These are phyloP conservation scores for Peribatodes rhomboidaria DNA, from an alignment of 2,888 invertebrate species.

Conservation along the genomic window DNA sequence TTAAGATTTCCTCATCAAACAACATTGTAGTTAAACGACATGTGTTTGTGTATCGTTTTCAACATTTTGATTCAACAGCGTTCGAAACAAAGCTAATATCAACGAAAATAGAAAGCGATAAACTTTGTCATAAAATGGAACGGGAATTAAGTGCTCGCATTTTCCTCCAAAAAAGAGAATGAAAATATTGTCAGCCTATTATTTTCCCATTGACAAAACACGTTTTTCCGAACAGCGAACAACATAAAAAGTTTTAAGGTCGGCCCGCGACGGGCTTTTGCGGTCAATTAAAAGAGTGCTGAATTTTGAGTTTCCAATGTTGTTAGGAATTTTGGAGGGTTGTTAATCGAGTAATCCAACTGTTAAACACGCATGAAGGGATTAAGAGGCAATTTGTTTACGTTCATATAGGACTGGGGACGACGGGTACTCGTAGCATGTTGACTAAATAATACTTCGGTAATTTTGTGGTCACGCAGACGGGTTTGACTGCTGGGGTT, in stretches of 20 bases:
- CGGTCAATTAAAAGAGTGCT: constrained; percentile 65
- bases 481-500: constrained; percentile 26
- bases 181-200: constrained; percentile 42
- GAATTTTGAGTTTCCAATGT: constrained; percentile 57
- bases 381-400: constrained; percentile 68
- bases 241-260: constrained; percentile 54
- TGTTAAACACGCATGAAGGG: constrained; percentile 71
- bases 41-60: not conserved
- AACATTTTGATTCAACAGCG: constrained; percentile 16
- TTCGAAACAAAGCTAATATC: constrained; percentile 33
- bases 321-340: constrained; percentile 57
- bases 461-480: constrained; percentile 44
- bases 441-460: constrained; percentile 49
- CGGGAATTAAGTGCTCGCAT: constrained; percentile 29
- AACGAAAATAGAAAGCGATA: constrained; percentile 34
- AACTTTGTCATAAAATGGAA: constrained; percentile 36
- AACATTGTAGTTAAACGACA: not conserved
- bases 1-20: not conserved
- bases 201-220: constrained; percentile 45
- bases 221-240: constrained; percentile 51
- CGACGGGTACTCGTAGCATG: constrained; percentile 36
- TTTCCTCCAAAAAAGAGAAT: constrained; percentile 33
- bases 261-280: constrained; percentile 54
- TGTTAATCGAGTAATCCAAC: constrained; percentile 69
- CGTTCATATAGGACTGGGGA: constrained; percentile 39